phyloP scores from a whole-genome alignment of 2,797 vertebrate species.

The Petrocephalus schoutedeni region DNA sequence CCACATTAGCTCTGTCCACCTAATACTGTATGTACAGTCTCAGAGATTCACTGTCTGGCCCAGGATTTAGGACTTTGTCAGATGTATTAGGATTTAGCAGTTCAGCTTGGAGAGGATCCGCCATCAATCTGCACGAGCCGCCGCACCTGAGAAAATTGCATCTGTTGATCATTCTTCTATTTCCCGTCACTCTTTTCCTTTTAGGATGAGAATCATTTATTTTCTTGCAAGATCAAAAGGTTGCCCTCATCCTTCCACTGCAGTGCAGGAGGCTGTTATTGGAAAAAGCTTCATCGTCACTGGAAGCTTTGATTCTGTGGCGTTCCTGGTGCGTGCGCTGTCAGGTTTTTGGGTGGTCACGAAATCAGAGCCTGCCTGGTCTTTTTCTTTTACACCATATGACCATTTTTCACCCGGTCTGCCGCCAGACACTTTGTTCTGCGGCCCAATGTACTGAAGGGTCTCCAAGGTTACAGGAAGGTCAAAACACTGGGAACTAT shows the following conservation, averaged over 20 bases:
- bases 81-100: neutral
- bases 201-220: neutral
- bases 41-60: neutral
- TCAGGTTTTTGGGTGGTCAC: neutral
- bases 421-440: neutral
- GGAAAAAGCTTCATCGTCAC: neutral
- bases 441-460: neutral
- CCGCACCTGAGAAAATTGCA: neutral
- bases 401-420: neutral
- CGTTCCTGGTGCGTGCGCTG: neutral
- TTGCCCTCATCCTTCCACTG: neutral
- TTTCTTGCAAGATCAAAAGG: conserved; percentile 13
- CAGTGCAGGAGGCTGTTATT: neutral
- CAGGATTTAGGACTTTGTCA: neutral
- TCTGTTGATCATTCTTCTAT: conserved; percentile 8
- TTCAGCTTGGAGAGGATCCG: neutral
- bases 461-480: conserved; percentile 3
- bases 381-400: neutral
- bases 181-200: neutral
- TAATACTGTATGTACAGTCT: neutral
- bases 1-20: neutral
- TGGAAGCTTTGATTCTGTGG: neutral
- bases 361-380: neutral
- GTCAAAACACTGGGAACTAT: neutral
- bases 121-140: neutral